Percentiles rank a stretch among this genome's conserved stretches.
These are phyloP conservation scores for Anthonomus grandis DNA, from an alignment of 1,140 invertebrate genomes.

Conservation along the genomic window DNA sequence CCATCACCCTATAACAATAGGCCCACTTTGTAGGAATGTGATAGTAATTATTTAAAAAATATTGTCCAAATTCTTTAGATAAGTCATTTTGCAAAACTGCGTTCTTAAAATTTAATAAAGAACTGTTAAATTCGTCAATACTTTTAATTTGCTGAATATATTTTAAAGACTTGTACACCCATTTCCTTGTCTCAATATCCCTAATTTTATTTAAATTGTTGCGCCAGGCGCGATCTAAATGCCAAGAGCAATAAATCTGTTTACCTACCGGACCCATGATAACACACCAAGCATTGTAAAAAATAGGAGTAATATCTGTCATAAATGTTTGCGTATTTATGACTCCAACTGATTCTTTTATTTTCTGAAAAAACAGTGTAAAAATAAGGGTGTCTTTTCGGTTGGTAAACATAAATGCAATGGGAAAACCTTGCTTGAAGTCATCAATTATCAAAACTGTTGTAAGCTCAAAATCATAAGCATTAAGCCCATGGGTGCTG, in stretches of 20 bases:
- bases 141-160: not conserved
- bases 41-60: conserved; percentile 18
- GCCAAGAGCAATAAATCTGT: conserved; percentile 24
- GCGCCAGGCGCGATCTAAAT: conserved; percentile 27
- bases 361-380: conserved; percentile 20
- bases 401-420: conserved; percentile 31
- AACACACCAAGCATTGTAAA: conserved; percentile 23
- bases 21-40: conserved; percentile 21
- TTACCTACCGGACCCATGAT: conserved; percentile 18
- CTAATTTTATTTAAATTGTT: conserved; percentile 29
- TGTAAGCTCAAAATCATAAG: conserved; percentile 33
- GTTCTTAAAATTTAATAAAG: not conserved
- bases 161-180: conserved; percentile 26
- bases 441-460: conserved; percentile 34
- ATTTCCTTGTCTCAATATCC: conserved; percentile 11
- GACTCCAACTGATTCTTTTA: conserved; percentile 18
- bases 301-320: conserved; percentile 20
- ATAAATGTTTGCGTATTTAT: conserved; percentile 24
- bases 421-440: conserved; percentile 26
- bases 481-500: conserved; percentile 31
- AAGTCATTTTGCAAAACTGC: not conserved
- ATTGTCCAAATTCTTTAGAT: conserved; percentile 9
- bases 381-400: conserved; percentile 24
- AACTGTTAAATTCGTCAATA: not conserved
- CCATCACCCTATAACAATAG: conserved; percentile 21